phyloP scores from a whole-genome alignment of 2,797 vertebrate species.

The Lithobates sylvaticus region DNA sequence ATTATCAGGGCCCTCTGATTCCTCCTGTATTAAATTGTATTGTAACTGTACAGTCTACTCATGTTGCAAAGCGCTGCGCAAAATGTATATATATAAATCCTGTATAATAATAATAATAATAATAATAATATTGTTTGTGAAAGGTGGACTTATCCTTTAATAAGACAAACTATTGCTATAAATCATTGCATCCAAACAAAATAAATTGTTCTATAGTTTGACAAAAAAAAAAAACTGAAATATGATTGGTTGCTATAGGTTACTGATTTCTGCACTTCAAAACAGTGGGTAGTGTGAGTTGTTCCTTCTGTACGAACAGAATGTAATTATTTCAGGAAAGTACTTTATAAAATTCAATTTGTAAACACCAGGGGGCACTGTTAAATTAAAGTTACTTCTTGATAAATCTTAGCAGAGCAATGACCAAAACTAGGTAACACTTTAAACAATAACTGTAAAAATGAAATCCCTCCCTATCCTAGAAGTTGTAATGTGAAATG shows the following conservation, averaged over 20 bases:
- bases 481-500: slow-evolving; percentile 20
- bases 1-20: too few relatives aligned
- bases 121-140: too few relatives aligned
- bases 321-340: background rate
- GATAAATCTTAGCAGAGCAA: background rate
- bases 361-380: slow-evolving; percentile 56
- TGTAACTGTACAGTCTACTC: too few relatives aligned
- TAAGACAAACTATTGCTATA: background rate
- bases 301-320: too few relatives aligned
- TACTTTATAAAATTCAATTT: background rate
- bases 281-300: background rate
- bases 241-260: too few relatives aligned
- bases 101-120: too few relatives aligned
- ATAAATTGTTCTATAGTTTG: background rate
- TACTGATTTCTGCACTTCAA: too few relatives aligned
- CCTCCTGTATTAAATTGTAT: too few relatives aligned
- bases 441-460: slow-evolving; percentile 40
- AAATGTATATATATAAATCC: too few relatives aligned
- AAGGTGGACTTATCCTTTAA: too few relatives aligned
- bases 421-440: background rate
- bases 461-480: slow-evolving; percentile 34
- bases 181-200: background rate
- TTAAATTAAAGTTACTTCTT: slow-evolving; percentile 41
- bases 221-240: background rate
- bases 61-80: too few relatives aligned